Evolutionary conservation across 2,113 vertebrate genomes (phyloP), one percentile per base, ranked within the genome.

Genomic region (Oceanodroma tethys): DNA sequence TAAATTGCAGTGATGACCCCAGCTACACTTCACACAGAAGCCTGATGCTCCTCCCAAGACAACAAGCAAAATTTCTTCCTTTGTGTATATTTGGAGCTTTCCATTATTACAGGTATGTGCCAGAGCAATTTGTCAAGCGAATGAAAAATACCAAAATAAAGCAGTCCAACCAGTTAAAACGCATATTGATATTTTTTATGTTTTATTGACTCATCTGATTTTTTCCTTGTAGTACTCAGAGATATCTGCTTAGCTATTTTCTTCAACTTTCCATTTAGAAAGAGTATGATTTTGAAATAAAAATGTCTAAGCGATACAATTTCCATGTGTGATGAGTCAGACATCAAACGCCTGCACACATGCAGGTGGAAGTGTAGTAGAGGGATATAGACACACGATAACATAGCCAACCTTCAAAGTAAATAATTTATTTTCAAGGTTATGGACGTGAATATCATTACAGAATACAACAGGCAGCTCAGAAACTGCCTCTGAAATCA

Each of bases 341-440:
- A 53, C 16, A 13, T 29, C 36, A 55, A 81, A 23, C 30, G n/a
- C 19, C 43, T 34, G 43, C 47, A 47, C 9, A 20, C 7, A 52
- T 29, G 17, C 30, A 56, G 19, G 36, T 48, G 16, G 13, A 94
- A 79, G 7, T 70, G 16, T 47, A 52, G 50, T 56, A 60, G 50
- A 70, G 23, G 16, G 52, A 71, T 91, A 78, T 81, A 60, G 30
- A 53, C 10, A 67, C 26, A 70, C 0, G 2, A 45, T 60, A 66
- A 60, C 34, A 68, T 22, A 70, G 12, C 1, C 73, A 81, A 16
- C 32, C 78, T 94, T 95, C 62, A 81, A 91, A 90, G 26, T 65
- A 94, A 89, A 79, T 65, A 63, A 65, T 76, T 90, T 20, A 68
- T 95, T 89, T 96, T 93, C 86, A 95, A 90, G 72, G 60, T 93